phyloP scores from a whole-genome alignment of 2,797 vertebrate species.

The Acanthiza pusilla region DNA sequence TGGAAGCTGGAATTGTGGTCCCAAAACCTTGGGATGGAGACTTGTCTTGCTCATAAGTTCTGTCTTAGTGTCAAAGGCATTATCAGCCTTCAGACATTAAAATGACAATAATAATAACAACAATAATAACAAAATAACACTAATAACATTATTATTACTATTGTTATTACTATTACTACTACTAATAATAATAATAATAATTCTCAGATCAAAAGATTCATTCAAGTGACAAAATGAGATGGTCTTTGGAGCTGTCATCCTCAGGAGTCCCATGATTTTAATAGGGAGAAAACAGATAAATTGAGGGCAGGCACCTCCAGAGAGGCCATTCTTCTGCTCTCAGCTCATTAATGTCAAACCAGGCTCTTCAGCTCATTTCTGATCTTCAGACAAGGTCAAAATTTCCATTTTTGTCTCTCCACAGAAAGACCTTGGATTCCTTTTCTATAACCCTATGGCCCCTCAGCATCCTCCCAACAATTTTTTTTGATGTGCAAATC shows the following conservation, averaged over 20 bases:
- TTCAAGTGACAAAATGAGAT: constrained; percentile 11
- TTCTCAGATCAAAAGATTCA: neutral
- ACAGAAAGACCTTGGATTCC: neutral
- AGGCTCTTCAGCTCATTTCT: neutral
- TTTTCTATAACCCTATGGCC: neutral
- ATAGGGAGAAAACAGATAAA: constrained; percentile 34
- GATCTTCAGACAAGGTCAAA: constrained; percentile 26
- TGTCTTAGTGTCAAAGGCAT: neutral
- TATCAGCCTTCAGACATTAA: neutral
- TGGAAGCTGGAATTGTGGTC: neutral
- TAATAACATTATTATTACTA: too few relatives aligned
- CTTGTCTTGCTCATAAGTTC: neutral
- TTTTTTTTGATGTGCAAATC: neutral
- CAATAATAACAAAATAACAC: neutral
- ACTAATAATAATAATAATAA: too few relatives aligned
- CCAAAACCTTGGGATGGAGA: neutral
- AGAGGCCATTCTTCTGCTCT: neutral
- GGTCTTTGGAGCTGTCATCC: neutral
- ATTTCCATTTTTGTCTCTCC: constrained; percentile 14
- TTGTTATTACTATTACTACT: too few relatives aligned
- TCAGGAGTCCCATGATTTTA: neutral
- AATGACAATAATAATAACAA: neutral
- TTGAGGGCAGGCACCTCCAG: constrained; percentile 12
- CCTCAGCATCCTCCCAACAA: neutral
- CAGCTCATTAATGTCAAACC: constrained; percentile 6